Evolutionary conservation across 2,797 vertebrate species (phyloP).

Genomic region (Falco cherrug): DNA sequence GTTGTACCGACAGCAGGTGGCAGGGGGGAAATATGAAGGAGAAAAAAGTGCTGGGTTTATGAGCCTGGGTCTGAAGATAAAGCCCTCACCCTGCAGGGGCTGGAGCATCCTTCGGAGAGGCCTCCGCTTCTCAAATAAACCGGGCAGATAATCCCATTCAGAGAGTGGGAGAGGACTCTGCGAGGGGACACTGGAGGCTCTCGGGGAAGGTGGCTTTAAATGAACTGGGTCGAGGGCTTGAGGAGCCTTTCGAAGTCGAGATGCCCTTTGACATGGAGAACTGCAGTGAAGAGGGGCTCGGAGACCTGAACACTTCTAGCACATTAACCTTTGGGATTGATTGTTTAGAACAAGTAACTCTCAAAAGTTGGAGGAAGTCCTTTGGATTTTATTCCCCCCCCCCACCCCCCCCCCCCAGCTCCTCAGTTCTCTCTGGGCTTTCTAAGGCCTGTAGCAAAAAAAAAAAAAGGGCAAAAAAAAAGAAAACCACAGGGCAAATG

Average conservation of each 20-base stretch:
- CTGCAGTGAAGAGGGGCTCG: neutral
- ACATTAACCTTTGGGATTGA: neutral
- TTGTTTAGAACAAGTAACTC: constrained; percentile 45
- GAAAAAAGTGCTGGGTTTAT: neutral
- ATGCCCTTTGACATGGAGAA: constrained; percentile 3
- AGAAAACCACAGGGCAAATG: neutral
- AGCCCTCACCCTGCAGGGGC: neutral
- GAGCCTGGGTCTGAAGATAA: neutral
- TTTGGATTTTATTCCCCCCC: neutral
- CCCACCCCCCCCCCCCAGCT: neutral
- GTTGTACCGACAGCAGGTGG: neutral
- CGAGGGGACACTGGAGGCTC: neutral
- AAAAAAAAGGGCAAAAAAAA: neutral
- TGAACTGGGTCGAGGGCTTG: neutral
- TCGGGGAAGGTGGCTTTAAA: neutral
- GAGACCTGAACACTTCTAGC: neutral
- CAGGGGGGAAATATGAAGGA: neutral
- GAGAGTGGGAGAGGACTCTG: neutral
- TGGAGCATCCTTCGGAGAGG: neutral
- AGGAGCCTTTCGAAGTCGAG: neutral
- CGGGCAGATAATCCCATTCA: neutral
- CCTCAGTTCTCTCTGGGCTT: neutral
- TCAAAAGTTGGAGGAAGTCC: constrained; percentile 8
- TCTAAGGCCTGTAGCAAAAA: constrained; percentile 44
- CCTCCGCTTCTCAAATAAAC: neutral